Percentiles rank a stretch among this genome's conserved stretches.
Conservation (phyloP, 2,113 vertebrate species). For the Orientallactaga bullata region DNA sequence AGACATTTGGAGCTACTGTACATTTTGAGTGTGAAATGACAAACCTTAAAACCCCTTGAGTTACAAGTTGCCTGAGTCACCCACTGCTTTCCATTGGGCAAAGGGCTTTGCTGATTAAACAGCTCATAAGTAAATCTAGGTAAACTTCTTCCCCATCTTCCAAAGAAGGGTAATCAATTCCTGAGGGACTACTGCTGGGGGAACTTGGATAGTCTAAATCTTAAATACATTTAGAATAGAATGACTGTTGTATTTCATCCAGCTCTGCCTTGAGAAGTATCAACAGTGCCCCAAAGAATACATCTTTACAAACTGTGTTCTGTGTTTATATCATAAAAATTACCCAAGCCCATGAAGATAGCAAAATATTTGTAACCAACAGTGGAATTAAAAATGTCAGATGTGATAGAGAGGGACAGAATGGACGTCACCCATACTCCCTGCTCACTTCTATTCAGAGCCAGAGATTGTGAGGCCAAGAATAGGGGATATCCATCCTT, state of each 20-base stretch:
- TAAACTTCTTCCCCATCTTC: not conserved
- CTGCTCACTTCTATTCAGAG: not conserved
- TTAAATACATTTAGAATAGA: not conserved
- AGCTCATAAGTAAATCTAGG: not conserved
- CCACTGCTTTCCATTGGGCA: not conserved
- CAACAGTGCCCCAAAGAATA: not conserved
- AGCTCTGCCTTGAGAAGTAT: not conserved
- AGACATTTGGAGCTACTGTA: not conserved
- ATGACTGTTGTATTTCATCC: accelerated
- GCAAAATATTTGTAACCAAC: not conserved
- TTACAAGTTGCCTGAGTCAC: not conserved
- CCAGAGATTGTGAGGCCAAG: not conserved
- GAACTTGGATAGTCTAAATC: not conserved
- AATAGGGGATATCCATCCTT: not conserved
- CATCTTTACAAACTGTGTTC: not conserved
- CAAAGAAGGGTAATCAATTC: not conserved
- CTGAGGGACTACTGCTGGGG: not conserved
- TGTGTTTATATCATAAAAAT: not conserved
- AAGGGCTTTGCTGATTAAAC: not conserved
- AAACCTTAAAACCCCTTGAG: not conserved
- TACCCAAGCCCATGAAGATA: not conserved
- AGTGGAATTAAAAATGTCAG: not conserved
- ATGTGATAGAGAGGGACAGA: not conserved
- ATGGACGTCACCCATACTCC: not conserved
- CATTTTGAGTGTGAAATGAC: not conserved